Evolutionary conservation across 2,113 vertebrate species (phyloP).

Genomic region (Sinocyclocheilus anshuiensis): DNA sequence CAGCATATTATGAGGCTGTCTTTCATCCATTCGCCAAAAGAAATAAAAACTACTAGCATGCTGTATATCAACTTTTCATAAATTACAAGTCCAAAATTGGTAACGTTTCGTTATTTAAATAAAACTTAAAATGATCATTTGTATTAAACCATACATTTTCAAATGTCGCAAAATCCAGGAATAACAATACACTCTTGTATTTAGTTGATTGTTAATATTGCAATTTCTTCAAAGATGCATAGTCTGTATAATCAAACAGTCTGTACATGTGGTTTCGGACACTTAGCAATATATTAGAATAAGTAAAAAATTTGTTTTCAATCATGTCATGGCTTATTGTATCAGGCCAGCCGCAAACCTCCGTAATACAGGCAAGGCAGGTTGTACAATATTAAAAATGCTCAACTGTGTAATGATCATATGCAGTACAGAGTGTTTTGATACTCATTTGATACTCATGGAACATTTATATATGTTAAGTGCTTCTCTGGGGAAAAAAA

Average conservation of each 20-base stretch:
- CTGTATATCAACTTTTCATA: background rate
- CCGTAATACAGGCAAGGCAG: background rate
- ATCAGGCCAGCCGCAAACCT: background rate
- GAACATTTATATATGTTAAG: slow-evolving; percentile 1
- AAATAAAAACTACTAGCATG: background rate
- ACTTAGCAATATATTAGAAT: background rate
- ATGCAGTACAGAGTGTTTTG: background rate
- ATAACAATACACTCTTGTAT: slow-evolving; percentile 64
- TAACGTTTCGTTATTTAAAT: slow-evolving; percentile 71
- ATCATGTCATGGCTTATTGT: background rate
- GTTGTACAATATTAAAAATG: background rate
- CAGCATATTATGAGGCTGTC: background rate
- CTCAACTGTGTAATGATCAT: background rate
- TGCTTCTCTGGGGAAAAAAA: background rate
- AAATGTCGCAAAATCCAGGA: slow-evolving; percentile 69
- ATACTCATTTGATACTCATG: background rate
- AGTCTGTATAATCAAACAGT: slow-evolving; percentile 54
- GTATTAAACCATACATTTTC: slow-evolving; percentile 72
- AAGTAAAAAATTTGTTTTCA: background rate
- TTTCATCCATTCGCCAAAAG: background rate
- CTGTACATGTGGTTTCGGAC: slow-evolving; percentile 58
- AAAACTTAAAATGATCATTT: slow-evolving; percentile 67
- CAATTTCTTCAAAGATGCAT: slow-evolving; percentile 67
- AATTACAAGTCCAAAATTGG: background rate
- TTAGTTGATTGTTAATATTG: slow-evolving; percentile 66